phyloP scores from a whole-genome alignment of 2,888 invertebrate genomes.

The Apoderus coryli region DNA sequence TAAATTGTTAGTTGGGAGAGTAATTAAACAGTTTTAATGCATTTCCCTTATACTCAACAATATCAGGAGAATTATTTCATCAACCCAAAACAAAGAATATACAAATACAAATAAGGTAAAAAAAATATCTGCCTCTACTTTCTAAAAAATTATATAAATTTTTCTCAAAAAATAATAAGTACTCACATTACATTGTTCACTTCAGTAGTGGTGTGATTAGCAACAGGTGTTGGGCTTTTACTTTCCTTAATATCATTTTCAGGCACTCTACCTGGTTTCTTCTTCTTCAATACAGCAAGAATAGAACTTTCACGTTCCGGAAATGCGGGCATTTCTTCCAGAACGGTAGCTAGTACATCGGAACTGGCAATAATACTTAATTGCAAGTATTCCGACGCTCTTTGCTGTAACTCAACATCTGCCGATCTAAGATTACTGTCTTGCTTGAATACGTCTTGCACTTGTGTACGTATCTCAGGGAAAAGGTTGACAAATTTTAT shows the following conservation, averaged over 20 bases:
- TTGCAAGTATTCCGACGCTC: constrained; percentile 95
- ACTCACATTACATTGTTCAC: constrained; percentile 29
- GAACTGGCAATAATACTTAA: constrained; percentile 91
- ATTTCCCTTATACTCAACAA: too few relatives aligned
- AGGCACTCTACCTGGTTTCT: constrained; percentile 89
- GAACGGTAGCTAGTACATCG: constrained; percentile 92
- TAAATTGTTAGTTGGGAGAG: too few relatives aligned
- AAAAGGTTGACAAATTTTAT: constrained; percentile 99
- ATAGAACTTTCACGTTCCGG: constrained; percentile 97
- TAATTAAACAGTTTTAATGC: too few relatives aligned
- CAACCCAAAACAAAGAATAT: too few relatives aligned
- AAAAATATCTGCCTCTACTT: too few relatives aligned
- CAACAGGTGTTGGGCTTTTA: constrained; percentile 53
- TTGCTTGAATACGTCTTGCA: constrained; percentile 82
- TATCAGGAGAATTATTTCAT: too few relatives aligned
- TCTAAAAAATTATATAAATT: neutral
- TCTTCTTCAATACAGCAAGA: constrained; percentile 93
- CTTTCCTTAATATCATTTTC: constrained; percentile 75
- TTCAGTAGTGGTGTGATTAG: constrained; percentile 36
- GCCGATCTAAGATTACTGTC: constrained; percentile 94
- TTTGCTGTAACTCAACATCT: constrained; percentile 95
- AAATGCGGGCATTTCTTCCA: constrained; percentile 99
- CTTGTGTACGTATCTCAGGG: constrained; percentile 92
- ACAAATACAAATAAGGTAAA: too few relatives aligned
- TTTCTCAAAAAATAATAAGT: neutral